Conservation (phyloP, 2,113 vertebrate species). For the Pomatorhinus ruficollis region DNA sequence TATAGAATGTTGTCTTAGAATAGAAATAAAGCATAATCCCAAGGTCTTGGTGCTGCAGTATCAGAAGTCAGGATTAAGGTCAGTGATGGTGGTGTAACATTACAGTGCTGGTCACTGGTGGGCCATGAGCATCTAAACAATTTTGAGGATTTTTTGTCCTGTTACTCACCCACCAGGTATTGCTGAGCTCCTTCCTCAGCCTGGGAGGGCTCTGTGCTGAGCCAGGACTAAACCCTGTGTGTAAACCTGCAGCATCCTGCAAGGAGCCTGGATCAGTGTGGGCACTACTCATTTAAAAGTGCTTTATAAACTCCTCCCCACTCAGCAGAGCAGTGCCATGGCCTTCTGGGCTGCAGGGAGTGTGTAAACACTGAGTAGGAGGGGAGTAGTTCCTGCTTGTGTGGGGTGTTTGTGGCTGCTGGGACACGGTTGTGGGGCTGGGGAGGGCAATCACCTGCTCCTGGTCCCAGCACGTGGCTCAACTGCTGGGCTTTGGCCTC, state of each 20-base stretch:
- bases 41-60: background rate
- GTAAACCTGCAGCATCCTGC: background rate
- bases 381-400: background rate
- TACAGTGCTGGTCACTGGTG: background rate
- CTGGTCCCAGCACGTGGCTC: background rate
- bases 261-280: background rate
- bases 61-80: background rate
- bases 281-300: accelerated
- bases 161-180: background rate
- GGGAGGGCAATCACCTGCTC: background rate
- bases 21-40: background rate
- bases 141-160: background rate
- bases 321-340: background rate
- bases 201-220: background rate
- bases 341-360: background rate
- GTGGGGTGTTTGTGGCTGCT: background rate
- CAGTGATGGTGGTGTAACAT: accelerated
- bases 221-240: accelerated
- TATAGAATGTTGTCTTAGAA: background rate
- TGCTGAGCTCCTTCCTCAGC: background rate
- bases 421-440: background rate
- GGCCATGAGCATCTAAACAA: accelerated
- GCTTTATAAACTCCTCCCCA: background rate
- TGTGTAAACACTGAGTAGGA: background rate
- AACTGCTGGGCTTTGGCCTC: background rate